phyloP scores from a whole-genome alignment of 2,113 vertebrate species.

The Antigone vipio region DNA sequence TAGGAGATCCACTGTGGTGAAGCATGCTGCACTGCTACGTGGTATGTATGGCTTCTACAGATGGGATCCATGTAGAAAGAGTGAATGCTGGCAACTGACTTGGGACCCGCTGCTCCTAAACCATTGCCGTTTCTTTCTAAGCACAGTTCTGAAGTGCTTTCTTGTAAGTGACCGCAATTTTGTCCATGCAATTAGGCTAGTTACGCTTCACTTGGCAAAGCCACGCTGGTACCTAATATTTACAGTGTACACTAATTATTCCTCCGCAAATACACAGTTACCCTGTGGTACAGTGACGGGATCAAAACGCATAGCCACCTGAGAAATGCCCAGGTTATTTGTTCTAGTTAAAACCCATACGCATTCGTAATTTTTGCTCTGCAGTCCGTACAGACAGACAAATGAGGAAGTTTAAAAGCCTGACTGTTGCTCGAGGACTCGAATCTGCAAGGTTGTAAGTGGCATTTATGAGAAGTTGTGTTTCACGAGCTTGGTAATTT shows the following conservation, averaged over 20 bases:
- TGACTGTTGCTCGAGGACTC: slow-evolving; percentile 10
- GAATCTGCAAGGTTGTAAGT: not conserved
- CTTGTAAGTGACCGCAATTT: not conserved
- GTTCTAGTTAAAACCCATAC: not conserved
- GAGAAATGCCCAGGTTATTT: not conserved
- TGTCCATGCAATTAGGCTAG: not conserved
- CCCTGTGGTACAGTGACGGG: not conserved
- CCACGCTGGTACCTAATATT: not conserved
- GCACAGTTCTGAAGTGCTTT: not conserved
- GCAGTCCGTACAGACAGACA: not conserved
- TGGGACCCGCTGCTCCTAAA: not conserved
- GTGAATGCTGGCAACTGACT: not conserved
- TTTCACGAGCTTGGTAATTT: slow-evolving; percentile 30
- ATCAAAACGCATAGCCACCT: not conserved
- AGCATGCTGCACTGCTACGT: accelerated
- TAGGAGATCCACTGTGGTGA: not conserved
- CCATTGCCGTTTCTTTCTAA: not conserved
- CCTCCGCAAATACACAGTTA: not conserved
- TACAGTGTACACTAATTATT: not conserved
- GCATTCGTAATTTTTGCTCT: not conserved
- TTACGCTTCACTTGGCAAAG: not conserved
- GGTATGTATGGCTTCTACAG: not conserved
- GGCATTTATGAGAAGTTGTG: slow-evolving; percentile 50
- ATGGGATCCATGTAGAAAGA: not conserved
- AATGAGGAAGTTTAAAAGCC: not conserved